These are phyloP conservation scores for Cepaea nemoralis DNA, from an alignment of 1,140 invertebrate genomes.

Conservation along the genomic window DNA sequence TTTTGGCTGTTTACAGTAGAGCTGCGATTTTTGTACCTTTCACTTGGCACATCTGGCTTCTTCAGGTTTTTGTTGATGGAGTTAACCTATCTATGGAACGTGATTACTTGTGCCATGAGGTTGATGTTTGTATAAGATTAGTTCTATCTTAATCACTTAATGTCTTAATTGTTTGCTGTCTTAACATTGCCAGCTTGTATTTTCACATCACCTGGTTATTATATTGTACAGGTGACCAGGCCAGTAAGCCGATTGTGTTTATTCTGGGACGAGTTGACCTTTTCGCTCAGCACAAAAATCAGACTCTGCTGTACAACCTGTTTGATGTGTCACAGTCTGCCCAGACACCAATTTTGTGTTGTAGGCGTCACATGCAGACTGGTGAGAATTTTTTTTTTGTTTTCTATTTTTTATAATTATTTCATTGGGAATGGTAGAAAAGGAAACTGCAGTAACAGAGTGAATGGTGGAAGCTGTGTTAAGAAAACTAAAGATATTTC, in stretches of 20 bases:
- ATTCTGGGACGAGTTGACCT: constrained; percentile 93
- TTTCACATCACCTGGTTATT: not conserved
- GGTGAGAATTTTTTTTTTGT: constrained; percentile 49
- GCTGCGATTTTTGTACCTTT: no score
- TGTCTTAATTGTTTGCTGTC: constrained; percentile 73
- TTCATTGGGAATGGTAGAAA: no score
- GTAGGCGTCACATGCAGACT: constrained; percentile 66
- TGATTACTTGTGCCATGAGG: no score
- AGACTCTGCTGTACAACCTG: constrained; percentile 93
- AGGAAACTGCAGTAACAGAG: not conserved
- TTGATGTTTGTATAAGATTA: no score
- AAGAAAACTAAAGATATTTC: no score
- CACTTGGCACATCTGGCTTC: no score
- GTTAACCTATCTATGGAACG: no score
- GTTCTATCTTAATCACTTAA: not conserved
- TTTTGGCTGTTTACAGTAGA: no score
- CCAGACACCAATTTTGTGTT: constrained; percentile 75
- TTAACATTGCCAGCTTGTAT: constrained; percentile 73
- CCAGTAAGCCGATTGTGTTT: constrained; percentile 82
- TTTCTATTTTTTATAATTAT: no score
- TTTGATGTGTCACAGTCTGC: constrained; percentile 92
- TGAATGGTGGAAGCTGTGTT: not conserved
- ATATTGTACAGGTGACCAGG: constrained; percentile 71
- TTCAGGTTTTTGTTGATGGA: no score
- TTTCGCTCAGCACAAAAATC: constrained; percentile 90